phyloP scores from a whole-genome alignment of 2,113 vertebrate genomes.

The Plecturocebus donacophilus region DNA sequence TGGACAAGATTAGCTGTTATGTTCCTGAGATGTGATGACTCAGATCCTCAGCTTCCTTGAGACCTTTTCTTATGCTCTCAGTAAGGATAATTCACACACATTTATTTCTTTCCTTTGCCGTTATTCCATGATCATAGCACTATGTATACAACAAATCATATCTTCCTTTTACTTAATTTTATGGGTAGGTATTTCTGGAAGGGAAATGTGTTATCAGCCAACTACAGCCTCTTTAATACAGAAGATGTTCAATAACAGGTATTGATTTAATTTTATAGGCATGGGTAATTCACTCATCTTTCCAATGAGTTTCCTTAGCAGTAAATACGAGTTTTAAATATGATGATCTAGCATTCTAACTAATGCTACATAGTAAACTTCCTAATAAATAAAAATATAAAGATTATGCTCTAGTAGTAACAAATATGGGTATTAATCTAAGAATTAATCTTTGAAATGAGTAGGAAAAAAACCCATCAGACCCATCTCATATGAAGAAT shows the following conservation, averaged over 20 bases:
- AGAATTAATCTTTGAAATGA: slow-evolving; percentile 39
- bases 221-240: neutral
- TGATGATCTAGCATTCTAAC: slow-evolving; percentile 26
- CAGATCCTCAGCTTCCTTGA: neutral
- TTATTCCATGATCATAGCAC: neutral
- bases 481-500: neutral
- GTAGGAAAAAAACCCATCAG: neutral
- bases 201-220: neutral
- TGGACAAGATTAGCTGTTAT: neutral
- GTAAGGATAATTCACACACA: neutral
- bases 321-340: slow-evolving; percentile 15
- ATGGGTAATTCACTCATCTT: slow-evolving; percentile 21
- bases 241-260: neutral
- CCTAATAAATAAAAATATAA: slow-evolving; percentile 31
- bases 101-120: neutral
- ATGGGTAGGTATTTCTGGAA: neutral
- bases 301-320: slow-evolving; percentile 41
- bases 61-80: neutral
- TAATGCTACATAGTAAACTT: slow-evolving; percentile 22
- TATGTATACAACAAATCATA: neutral
- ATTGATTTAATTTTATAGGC: slow-evolving; percentile 46
- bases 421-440: neutral
- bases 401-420: slow-evolving; percentile 11
- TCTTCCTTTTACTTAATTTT: neutral
- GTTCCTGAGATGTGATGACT: neutral